Conservation (phyloP, 2,797 vertebrate species). For the Aulostomus chinensis region DNA sequence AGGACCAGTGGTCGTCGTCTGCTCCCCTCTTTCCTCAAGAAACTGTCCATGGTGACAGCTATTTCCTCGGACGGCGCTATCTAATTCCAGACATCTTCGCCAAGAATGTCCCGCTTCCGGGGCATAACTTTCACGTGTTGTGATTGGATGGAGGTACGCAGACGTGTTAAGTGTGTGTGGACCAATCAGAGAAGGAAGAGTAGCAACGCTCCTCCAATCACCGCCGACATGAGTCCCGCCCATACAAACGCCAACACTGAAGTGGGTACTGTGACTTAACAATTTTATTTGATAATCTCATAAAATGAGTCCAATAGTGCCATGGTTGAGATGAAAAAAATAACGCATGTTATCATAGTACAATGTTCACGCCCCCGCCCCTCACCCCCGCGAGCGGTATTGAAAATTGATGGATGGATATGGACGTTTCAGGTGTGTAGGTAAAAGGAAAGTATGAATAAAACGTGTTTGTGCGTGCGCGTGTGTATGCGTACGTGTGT, state of each 20-base stretch:
- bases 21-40: background rate
- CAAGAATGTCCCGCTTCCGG: conserved; percentile 68
- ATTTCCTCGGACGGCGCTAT: conserved; percentile 34
- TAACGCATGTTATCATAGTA: too few relatives aligned
- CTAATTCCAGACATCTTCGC: conserved; percentile 57
- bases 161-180: fast-evolving
- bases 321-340: too few relatives aligned
- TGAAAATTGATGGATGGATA: too few relatives aligned
- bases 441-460: too few relatives aligned
- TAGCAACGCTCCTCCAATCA: conserved; percentile 55
- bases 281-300: too few relatives aligned
- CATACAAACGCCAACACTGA: background rate
- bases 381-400: too few relatives aligned
- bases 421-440: too few relatives aligned
- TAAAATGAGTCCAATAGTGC: too few relatives aligned
- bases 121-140: conserved; percentile 56
- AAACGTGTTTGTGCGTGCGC: too few relatives aligned
- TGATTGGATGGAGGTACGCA: conserved; percentile 46
- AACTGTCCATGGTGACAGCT: conserved; percentile 39
- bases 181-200: conserved; percentile 67
- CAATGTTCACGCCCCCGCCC: too few relatives aligned
- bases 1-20: conserved; percentile 11
- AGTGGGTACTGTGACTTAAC: background rate
- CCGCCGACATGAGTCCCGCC: background rate
- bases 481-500: too few relatives aligned